phyloP scores from a whole-genome alignment of 2,113 vertebrate genomes.

The Gopherus flavomarginatus region DNA sequence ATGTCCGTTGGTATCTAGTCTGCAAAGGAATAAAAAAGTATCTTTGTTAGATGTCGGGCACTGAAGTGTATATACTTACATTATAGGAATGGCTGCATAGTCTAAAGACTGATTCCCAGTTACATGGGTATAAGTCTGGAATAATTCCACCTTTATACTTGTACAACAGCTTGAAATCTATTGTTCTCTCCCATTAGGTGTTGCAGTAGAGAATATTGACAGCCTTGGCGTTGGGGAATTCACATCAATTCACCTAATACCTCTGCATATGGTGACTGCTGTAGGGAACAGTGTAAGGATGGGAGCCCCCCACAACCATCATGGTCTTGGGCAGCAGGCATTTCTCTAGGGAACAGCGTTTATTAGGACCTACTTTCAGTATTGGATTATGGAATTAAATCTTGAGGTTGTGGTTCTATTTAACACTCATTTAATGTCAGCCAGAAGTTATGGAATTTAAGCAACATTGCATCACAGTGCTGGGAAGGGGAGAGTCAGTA shows the following conservation, averaged over 20 bases:
- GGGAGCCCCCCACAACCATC: too few relatives aligned
- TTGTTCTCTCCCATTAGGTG: accelerated
- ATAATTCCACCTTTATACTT: background rate
- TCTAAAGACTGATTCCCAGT: background rate
- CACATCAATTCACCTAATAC: background rate
- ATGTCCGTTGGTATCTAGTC: conserved; percentile 78
- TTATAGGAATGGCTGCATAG: background rate
- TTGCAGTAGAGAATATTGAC: background rate
- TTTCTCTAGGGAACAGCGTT: background rate
- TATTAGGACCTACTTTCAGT: background rate
- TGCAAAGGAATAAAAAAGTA: conserved; percentile 21
- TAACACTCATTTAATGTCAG: background rate
- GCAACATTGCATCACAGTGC: background rate
- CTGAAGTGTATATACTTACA: accelerated
- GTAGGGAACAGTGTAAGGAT: background rate
- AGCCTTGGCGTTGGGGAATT: background rate
- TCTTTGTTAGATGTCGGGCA: background rate
- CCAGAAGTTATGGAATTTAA: background rate
- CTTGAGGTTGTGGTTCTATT: background rate
- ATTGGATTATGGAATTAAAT: background rate
- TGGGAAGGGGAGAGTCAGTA: background rate
- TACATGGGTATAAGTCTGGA: background rate
- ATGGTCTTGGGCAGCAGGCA: background rate
- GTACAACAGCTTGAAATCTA: background rate
- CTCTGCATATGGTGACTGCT: background rate